Evolutionary conservation across 2,797 vertebrate species (phyloP), one percentile per base, ranked within the genome.

Genomic region (Pitangus sulphuratus): DNA sequence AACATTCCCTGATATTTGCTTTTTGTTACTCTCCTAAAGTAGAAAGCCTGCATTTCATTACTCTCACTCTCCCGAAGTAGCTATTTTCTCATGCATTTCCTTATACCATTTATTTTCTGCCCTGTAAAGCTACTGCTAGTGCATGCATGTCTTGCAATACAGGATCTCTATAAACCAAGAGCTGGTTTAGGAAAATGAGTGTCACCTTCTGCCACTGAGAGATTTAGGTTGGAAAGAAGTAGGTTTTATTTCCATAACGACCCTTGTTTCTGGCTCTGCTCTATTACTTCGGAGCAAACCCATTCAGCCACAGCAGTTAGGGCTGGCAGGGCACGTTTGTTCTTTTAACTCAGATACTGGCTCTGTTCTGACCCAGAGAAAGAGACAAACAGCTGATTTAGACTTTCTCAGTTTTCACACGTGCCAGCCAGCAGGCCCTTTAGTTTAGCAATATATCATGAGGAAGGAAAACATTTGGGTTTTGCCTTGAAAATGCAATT

Each of bases 171-270:
- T 77, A 61, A 96, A 77, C 42, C 33, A 79, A 58, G 54, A 86
- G 56, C 31, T 62, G 40, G 19, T 42, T 75, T 62, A 92, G 66
- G 62, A 88, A 93, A 91, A 89, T 2, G 8, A 91, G 65, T 56
- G 47, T 86, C 84, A 75, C 84, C 45, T 88, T 82, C 71, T 87
- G 71, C 53, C 50, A 39, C 70, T 26, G 51, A 62, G 62, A 72
- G 71, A 89, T 0, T 24, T 68, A 81, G 72, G 37, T 70, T 81
- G 77, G 54, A 54, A 75, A 74, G 39, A 44, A 50, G 56, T 22
- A 61, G 17, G 3, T 93, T 95, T 89, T 75, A 86, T 93, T 94
- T 66, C 93, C 82, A 58, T 39, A 54, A 90, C 5, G n/a, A 70
- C 53, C 33, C 50, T 91, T 87, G 31, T 69, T 83, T 94, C 75